These are phyloP conservation scores for Blastobasis lacticolella DNA, from an alignment of 2,888 invertebrate genomes.

Conservation along the genomic window DNA sequence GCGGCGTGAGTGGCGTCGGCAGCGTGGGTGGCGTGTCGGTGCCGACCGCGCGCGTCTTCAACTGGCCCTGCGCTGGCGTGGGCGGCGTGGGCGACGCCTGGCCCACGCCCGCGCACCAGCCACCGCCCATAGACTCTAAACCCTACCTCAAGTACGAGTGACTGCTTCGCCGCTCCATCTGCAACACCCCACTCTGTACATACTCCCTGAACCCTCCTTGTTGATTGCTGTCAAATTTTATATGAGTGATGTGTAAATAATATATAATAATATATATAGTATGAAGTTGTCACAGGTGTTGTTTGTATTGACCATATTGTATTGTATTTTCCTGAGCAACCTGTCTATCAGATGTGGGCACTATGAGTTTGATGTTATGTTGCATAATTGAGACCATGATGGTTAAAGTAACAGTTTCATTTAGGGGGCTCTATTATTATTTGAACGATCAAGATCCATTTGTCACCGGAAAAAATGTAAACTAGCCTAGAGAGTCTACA, in stretches of 20 bases:
- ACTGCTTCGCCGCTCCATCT: slow-evolving; percentile 16
- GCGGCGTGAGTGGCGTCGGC: slow-evolving; percentile 26
- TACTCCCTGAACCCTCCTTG: slow-evolving; percentile 10
- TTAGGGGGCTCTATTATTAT: too few relatives aligned
- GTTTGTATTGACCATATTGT: too few relatives aligned
- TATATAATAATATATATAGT: slow-evolving; percentile 55
- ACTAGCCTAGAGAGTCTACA: too few relatives aligned
- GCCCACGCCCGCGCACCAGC: slow-evolving; percentile 25
- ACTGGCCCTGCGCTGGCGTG: slow-evolving; percentile 22
- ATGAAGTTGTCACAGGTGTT: slow-evolving; percentile 25
- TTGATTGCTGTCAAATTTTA: slow-evolving; percentile 38
- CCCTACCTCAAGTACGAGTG: slow-evolving; percentile 69
- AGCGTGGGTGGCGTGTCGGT: slow-evolving; percentile 26
- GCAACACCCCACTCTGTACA: slow-evolving; percentile 7
- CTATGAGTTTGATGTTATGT: too few relatives aligned
- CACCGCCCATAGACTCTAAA: slow-evolving; percentile 41
- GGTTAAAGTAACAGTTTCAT: too few relatives aligned
- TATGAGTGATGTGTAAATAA: slow-evolving; percentile 21
- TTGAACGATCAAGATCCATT: too few relatives aligned
- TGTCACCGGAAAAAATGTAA: too few relatives aligned
- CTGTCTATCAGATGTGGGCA: too few relatives aligned
- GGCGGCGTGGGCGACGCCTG: slow-evolving; percentile 29
- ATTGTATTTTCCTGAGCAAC: too few relatives aligned
- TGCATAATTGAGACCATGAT: too few relatives aligned
- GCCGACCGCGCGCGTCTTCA: slow-evolving; percentile 29